Percentiles rank a stretch among this genome's conserved stretches.
Evolutionary conservation across 1,140 invertebrate genomes (phyloP).

Genomic region (Drosophila tani): DNA sequence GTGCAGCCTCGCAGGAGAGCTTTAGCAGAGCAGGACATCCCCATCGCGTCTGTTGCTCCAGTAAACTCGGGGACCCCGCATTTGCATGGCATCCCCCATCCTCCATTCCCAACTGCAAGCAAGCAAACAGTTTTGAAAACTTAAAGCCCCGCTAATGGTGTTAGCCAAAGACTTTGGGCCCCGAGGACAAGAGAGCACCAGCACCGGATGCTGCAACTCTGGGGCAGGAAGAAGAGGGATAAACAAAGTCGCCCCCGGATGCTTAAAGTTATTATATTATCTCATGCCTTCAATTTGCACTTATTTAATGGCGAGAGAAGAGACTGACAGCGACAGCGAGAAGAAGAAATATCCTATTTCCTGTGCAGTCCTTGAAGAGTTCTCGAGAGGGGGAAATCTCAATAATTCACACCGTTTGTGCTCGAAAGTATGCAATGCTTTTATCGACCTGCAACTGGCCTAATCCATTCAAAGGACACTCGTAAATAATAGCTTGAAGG

Average conservation of each 20-base stretch:
- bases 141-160: conserved; percentile 43
- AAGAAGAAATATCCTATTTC: too few species aligned
- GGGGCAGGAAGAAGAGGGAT: conserved; percentile 15
- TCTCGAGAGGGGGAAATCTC: too few species aligned
- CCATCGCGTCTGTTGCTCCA: conserved; percentile 54
- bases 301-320: conserved; percentile 5
- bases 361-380: too few species aligned
- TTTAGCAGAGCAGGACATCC: conserved; percentile 1
- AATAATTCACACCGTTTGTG: too few species aligned
- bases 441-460: too few species aligned
- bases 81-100: not conserved
- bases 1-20: conserved; percentile 32
- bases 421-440: too few species aligned
- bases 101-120: not conserved
- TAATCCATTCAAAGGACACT: too few species aligned
- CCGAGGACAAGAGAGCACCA: conserved; percentile 4
- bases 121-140: conserved; percentile 22
- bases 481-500: not conserved
- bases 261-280: conserved; percentile 29
- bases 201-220: conserved; percentile 13
- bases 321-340: not conserved
- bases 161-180: conserved; percentile 31
- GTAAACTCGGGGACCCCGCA: conserved; percentile 27
- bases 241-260: conserved; percentile 11
- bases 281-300: conserved; percentile 24